phyloP scores from a whole-genome alignment of 1,140 invertebrate species.

The Brachystomella parvula region DNA sequence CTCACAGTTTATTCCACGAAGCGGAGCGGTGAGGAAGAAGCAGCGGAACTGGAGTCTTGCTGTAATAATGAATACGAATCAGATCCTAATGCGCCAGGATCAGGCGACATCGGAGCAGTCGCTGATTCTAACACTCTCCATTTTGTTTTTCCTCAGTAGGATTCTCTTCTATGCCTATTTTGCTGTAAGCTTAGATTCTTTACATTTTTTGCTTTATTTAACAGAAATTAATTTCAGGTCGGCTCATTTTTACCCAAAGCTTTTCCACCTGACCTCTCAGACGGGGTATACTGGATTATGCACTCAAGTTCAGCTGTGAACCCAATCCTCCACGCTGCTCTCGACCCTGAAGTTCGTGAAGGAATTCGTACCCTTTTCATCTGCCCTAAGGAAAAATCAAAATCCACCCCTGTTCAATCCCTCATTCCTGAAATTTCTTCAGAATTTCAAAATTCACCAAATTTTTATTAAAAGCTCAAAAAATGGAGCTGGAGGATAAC shows the following conservation, averaged over 20 bases:
- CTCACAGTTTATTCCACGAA: conserved; percentile 9
- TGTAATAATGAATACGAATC: conserved; percentile 14
- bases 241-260: conserved; percentile 29
- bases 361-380: background rate
- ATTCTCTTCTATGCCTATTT: conserved; percentile 33
- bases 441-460: no score
- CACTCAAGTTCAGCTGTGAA: conserved; percentile 29
- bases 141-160: conserved; percentile 20
- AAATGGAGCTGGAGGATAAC: no score
- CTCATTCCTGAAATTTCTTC: no score
- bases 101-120: conserved; percentile 25
- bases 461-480: no score
- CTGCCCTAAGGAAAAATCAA: background rate
- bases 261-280: conserved; percentile 33
- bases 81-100: conserved; percentile 13
- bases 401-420: no score
- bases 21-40: background rate
- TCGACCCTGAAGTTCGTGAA: conserved; percentile 26
- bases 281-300: conserved; percentile 36
- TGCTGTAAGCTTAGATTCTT: conserved; percentile 22
- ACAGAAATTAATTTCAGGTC: conserved; percentile 15
- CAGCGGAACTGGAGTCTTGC: background rate
- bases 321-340: conserved; percentile 29
- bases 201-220: background rate
- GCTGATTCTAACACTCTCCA: conserved; percentile 12